These are phyloP conservation scores for Drosophila equinoxialis DNA, from an alignment of 1,140 invertebrate species.

Conservation along the genomic window DNA sequence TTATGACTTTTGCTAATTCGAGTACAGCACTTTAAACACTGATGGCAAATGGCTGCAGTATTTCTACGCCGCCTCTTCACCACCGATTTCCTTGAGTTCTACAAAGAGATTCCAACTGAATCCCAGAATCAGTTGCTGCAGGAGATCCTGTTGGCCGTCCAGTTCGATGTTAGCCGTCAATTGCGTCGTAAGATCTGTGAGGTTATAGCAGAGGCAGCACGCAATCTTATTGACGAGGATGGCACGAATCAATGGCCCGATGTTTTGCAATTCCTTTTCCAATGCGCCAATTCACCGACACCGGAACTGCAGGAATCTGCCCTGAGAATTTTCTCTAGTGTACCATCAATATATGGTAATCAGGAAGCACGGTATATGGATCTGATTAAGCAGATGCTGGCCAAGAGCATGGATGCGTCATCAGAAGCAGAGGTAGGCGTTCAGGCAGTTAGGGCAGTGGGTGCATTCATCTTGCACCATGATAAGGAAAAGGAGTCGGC, in stretches of 20 bases:
- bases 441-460: constrained; percentile 92
- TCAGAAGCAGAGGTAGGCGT: constrained; percentile 89
- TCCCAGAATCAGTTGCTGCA: constrained; percentile 92
- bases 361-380: constrained; percentile 95
- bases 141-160: constrained; percentile 92
- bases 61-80: too few species aligned
- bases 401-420: constrained; percentile 89
- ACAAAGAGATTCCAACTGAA: constrained; percentile 90
- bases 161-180: constrained; percentile 90
- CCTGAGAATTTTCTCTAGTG: constrained; percentile 96
- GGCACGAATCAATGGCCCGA: constrained; percentile 99
- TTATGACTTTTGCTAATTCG: too few species aligned
- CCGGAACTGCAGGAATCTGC: constrained; percentile 95
- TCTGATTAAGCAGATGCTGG: constrained; percentile 97
- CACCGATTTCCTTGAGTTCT: too few species aligned
- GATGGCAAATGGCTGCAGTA: too few species aligned
- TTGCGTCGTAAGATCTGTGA: constrained; percentile 96
- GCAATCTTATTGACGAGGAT: constrained; percentile 98
- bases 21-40: too few species aligned
- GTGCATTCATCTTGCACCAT: constrained; percentile 95
- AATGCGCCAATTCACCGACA: constrained; percentile 93
- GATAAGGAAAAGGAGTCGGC: constrained; percentile 93
- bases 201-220: constrained; percentile 95
- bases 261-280: constrained; percentile 97
- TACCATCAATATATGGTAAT: constrained; percentile 98